phyloP scores from a whole-genome alignment of 2,888 invertebrate genomes.

The Drosophila helvetica region DNA sequence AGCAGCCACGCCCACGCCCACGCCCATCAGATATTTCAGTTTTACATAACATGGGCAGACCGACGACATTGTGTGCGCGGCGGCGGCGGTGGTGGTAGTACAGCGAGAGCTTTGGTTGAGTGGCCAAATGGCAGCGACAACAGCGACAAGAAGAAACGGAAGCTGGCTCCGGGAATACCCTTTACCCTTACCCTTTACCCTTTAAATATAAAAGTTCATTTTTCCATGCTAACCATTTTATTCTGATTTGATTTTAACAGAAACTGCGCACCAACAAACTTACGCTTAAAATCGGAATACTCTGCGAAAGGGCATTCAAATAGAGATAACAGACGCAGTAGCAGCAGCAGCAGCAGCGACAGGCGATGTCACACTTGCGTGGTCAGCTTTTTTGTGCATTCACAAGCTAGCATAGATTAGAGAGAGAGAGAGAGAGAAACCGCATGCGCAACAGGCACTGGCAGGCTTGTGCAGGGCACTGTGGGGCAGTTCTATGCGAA shows the following conservation, averaged over 20 bases:
- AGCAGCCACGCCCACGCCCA: constrained; percentile 50
- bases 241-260: no score
- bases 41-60: constrained; percentile 67
- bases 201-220: no score
- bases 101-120: constrained; percentile 68
- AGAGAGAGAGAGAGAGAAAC: not conserved
- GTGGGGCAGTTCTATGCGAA: constrained; percentile 1
- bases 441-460: constrained; percentile 27
- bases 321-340: constrained; percentile 14
- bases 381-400: constrained; percentile 59
- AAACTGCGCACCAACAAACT: not conserved
- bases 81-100: no score
- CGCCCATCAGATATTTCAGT: constrained; percentile 47
- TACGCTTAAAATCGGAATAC: not conserved
- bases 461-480: not conserved
- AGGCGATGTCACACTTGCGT: constrained; percentile 72
- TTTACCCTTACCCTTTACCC: not conserved
- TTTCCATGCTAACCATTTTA: no score
- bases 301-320: not conserved
- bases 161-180: not conserved
- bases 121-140: constrained; percentile 59
- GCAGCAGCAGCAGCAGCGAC: constrained; percentile 3
- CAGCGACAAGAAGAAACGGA: constrained; percentile 15
- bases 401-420: constrained; percentile 18
- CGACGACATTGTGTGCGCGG: constrained; percentile 26